A percentile compares a stretch with the other conserved stretches of the same genome.
These are phyloP conservation scores for Hyles lineata DNA, from an alignment of 2,888 invertebrate species.

Conservation along the genomic window DNA sequence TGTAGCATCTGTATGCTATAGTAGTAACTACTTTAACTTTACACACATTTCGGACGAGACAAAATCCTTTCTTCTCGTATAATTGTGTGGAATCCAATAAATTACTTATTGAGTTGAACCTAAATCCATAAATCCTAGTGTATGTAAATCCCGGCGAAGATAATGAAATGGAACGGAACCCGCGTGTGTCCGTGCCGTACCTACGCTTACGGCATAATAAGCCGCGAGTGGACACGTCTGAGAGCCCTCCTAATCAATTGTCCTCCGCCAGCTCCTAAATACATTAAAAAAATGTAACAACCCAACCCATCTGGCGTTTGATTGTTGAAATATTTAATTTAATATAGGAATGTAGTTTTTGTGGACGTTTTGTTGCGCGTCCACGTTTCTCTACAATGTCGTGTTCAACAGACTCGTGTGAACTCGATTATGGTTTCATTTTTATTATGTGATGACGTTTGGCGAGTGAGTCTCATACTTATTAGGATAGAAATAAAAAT, in stretches of 20 bases:
- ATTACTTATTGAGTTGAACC: too few relatives aligned
- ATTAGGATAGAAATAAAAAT: not conserved
- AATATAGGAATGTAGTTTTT: constrained; percentile 46
- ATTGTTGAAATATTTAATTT: constrained; percentile 48
- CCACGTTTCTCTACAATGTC: constrained; percentile 30
- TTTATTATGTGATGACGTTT: not conserved
- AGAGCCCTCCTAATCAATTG: constrained; percentile 64
- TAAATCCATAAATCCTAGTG: too few relatives aligned
- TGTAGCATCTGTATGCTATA: too few relatives aligned
- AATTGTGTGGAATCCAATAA: too few relatives aligned
- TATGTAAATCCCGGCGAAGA: too few relatives aligned
- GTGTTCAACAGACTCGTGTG: constrained; percentile 33
- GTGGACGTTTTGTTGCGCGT: constrained; percentile 41
- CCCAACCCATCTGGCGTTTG: constrained; percentile 45
- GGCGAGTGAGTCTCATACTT: not conserved
- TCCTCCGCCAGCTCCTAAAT: constrained; percentile 58
- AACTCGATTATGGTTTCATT: constrained; percentile 34
- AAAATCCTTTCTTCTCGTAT: too few relatives aligned
- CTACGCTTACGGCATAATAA: constrained; percentile 44
- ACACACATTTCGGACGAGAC: too few relatives aligned
- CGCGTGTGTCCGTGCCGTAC: not conserved
- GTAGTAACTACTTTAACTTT: too few relatives aligned
- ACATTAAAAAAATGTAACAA: constrained; percentile 50
- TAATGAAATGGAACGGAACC: constrained; percentile 44
- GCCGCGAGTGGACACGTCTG: constrained; percentile 38